phyloP scores from a whole-genome alignment of 1,140 invertebrate genomes.

The Drosophila murphyi region DNA sequence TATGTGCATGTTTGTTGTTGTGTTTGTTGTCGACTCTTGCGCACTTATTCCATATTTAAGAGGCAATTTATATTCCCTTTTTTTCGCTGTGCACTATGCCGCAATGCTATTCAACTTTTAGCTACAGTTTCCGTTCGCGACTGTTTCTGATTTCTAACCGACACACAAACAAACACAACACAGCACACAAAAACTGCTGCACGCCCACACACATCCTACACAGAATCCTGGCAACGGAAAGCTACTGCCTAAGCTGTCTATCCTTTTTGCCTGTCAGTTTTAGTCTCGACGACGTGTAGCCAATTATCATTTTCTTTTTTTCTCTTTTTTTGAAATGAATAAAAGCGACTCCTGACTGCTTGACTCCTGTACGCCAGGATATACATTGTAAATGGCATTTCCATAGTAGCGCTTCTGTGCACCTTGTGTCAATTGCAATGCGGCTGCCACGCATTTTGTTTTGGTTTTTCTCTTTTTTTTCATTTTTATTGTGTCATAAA shows the following conservation, averaged over 20 bases:
- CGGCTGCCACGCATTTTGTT: slow-evolving; percentile 3
- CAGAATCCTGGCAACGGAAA: slow-evolving; percentile 16
- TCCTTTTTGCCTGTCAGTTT: slow-evolving; percentile 56
- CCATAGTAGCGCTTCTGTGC: slow-evolving; percentile 61
- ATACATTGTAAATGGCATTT: slow-evolving; percentile 73
- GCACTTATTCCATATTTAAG: slow-evolving; percentile 84
- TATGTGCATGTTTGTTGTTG: slow-evolving; percentile 75
- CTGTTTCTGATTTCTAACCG: slow-evolving; percentile 54
- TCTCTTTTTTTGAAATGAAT: slow-evolving; percentile 66
- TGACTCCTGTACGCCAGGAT: slow-evolving; percentile 41
- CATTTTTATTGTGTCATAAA: slow-evolving; percentile 82
- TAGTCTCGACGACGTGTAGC: slow-evolving; percentile 48
- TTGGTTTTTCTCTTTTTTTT: slow-evolving; percentile 8
- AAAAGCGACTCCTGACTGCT: slow-evolving; percentile 62
- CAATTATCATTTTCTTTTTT: slow-evolving; percentile 71
- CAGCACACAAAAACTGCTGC: slow-evolving; percentile 23
- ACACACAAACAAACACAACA: slow-evolving; percentile 2
- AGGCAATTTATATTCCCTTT: slow-evolving; percentile 85
- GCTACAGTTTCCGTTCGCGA: slow-evolving; percentile 53
- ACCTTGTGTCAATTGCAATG: slow-evolving; percentile 76
- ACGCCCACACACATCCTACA: slow-evolving; percentile 23
- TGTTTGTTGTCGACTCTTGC: slow-evolving; percentile 64
- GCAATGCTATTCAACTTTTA: slow-evolving; percentile 52
- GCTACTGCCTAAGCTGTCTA: slow-evolving; percentile 35
- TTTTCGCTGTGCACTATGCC: slow-evolving; percentile 47